Evolutionary conservation across 2,888 invertebrate genomes (phyloP).

Genomic region (Nesidiocoris tenuis): DNA sequence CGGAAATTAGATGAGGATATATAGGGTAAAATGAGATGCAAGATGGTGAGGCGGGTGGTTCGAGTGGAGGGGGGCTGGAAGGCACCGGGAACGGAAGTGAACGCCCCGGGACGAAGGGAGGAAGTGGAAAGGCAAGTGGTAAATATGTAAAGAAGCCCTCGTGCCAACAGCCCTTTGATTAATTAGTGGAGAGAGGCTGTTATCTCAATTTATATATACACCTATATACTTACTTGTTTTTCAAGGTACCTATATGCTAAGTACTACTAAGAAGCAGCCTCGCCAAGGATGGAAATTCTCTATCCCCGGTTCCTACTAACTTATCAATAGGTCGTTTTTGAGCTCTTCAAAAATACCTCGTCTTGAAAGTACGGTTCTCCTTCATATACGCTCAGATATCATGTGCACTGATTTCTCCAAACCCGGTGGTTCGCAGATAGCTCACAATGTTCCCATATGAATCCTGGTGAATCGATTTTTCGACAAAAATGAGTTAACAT

Average conservation of each 20-base stretch:
- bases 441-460: too few species aligned
- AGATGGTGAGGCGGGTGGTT: neutral
- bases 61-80: neutral
- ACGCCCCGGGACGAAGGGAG: neutral
- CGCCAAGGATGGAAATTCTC: neutral
- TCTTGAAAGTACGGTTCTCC: too few species aligned
- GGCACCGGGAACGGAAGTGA: neutral
- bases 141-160: slow-evolving; percentile 39
- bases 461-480: too few species aligned
- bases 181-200: slow-evolving; percentile 37
- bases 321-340: neutral
- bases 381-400: too few species aligned
- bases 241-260: neutral
- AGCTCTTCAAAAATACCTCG: neutral
- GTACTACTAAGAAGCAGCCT: neutral
- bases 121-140: slow-evolving; percentile 20
- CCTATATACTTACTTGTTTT: neutral
- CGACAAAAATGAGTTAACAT: too few species aligned
- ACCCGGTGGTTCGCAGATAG: too few species aligned
- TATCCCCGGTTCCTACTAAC: neutral
- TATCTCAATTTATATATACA: slow-evolving; percentile 40
- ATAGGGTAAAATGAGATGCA: neutral
- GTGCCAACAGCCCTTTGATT: slow-evolving; percentile 38
- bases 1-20: neutral
- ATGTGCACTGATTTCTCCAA: too few species aligned